These are phyloP conservation scores for Heloderma charlesbogerti DNA, from an alignment of 2,113 vertebrate genomes.

Conservation along the genomic window DNA sequence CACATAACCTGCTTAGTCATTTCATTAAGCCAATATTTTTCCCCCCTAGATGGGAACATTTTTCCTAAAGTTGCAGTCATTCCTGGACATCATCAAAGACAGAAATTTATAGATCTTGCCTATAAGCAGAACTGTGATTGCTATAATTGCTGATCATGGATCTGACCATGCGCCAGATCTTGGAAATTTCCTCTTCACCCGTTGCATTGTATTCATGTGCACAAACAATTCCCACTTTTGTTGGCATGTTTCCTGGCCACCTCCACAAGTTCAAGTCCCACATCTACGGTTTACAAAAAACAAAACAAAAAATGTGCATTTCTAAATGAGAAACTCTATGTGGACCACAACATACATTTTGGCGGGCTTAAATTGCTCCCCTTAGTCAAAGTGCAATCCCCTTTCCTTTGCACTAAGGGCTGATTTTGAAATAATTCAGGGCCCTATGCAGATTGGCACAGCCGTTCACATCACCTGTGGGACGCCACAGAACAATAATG, in stretches of 20 bases:
- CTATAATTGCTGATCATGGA: neutral
- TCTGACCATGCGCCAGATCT: neutral
- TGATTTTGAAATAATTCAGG: neutral
- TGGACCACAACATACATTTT: neutral
- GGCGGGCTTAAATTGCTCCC: neutral
- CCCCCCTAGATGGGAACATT: neutral
- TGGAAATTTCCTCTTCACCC: neutral
- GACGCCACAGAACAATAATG: neutral
- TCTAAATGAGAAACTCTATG: neutral
- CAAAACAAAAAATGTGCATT: neutral
- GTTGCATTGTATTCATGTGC: neutral
- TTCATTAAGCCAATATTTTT: neutral
- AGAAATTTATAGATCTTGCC: neutral
- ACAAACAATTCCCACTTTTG: neutral
- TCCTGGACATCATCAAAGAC: neutral
- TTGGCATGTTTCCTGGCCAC: neutral
- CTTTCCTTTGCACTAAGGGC: neutral
- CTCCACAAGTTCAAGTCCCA: neutral
- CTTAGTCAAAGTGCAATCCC: neutral
- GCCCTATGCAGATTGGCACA: neutral
- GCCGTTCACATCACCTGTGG: neutral
- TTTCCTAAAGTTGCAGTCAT: neutral
- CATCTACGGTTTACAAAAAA: neutral
- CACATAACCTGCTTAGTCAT: neutral
- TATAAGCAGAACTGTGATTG: neutral